Evolutionary conservation across 1,140 invertebrate genomes (phyloP), one percentile per base, ranked within the genome.

Genomic region (Drosophila pachea): DNA sequence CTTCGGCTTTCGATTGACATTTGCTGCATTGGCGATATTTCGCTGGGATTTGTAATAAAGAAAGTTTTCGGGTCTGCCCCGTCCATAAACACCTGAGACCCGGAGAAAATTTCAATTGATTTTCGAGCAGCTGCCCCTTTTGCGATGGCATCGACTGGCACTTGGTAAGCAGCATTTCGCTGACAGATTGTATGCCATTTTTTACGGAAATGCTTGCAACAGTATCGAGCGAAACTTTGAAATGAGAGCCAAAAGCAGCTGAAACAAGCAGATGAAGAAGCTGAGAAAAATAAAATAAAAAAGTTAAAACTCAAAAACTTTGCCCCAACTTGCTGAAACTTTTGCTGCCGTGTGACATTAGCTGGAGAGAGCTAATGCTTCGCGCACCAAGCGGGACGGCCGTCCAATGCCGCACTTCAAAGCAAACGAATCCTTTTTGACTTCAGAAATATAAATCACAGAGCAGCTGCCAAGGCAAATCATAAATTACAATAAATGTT

Each of bases 151-250:
- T n/a, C 43, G 42, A 68, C 36, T 68, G 66, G 53, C 52, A 69
- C 67, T 69, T 69, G 67, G 53, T 65, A 58, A 69, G 61, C 67
- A 69, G 36, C 67, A 69, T 74, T 74, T 77, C 74, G 64, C 73
- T 84, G 81, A 84, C 82, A 84, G 81, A 84, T 84, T 84, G 81
- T 84, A 86, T 84, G 81, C 81, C 70, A 84, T 84, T 84, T 86
- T 86, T 86, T 81, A 71, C 73, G 49, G 22, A 62, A 68, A 68
- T 83, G 76, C 73, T 84, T 81, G 76, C 81, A 76, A 86, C 81
- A 86, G 86, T 84, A 81, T 86, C 70, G 76, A 52, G 43, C 66
- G 52, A 74, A 83, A 83, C 68, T 83, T 83, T 83, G 55, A 68
- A 68, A 67, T 72, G 55, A 43, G 64, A 63, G 43, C 58, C 62